Evolutionary conservation across 1,140 invertebrate species (phyloP).

Genomic region (Pseudomyrmex dendroicus): DNA sequence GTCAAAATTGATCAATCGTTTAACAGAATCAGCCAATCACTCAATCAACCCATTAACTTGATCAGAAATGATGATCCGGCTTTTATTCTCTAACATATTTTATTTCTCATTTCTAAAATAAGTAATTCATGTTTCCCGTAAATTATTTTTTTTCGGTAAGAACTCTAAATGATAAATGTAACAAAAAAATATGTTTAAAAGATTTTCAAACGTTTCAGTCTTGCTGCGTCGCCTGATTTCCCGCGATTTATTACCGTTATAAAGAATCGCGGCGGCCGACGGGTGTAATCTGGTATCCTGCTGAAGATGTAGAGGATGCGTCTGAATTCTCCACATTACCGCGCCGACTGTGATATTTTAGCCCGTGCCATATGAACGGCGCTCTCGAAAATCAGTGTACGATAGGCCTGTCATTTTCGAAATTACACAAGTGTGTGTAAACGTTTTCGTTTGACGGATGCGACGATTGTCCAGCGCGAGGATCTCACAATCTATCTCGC

Average conservation of each 20-base stretch:
- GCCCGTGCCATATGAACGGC: constrained; percentile 64
- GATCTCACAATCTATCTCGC: background rate
- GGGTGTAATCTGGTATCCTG: constrained; percentile 81
- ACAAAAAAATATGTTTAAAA: background rate
- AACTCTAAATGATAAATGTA: background rate
- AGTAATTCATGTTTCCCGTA: too few relatives aligned
- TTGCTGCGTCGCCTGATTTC: constrained; percentile 1
- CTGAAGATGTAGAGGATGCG: constrained; percentile 82
- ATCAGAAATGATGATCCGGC: too few relatives aligned
- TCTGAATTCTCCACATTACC: constrained; percentile 84
- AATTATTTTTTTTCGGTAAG: too few relatives aligned
- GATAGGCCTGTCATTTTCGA: constrained; percentile 41
- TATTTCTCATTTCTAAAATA: too few relatives aligned
- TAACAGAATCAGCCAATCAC: too few relatives aligned
- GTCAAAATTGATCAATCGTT: too few relatives aligned
- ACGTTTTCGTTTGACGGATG: background rate
- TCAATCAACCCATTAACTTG: too few relatives aligned
- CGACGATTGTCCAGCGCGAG: background rate
- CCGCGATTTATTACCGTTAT: constrained; percentile 77
- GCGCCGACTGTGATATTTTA: constrained; percentile 60
- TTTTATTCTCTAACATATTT: too few relatives aligned
- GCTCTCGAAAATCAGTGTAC: constrained; percentile 42
- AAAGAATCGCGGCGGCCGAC: constrained; percentile 80
- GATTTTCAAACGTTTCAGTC: constrained; percentile 11
- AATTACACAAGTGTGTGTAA: background rate